Evolutionary conservation across 2,888 invertebrate species (phyloP).

Genomic region (Eupithecia dodoneata): DNA sequence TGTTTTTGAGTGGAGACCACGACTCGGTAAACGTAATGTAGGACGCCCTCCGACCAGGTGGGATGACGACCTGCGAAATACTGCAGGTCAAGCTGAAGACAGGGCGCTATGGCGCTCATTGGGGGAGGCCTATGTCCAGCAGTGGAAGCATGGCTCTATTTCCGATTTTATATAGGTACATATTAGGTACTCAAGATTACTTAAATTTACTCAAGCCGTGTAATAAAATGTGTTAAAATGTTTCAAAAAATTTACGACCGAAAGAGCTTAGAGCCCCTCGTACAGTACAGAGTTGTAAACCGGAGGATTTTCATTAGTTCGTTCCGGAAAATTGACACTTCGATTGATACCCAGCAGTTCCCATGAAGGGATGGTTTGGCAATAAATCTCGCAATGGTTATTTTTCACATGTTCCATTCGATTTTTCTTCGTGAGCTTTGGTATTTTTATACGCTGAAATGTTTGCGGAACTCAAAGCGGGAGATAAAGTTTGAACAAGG

Average conservation of each 20-base stretch:
- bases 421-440: conserved; percentile 25
- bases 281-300: not conserved
- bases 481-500: conserved; percentile 1
- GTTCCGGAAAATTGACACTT: conserved; percentile 38
- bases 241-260: not conserved
- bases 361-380: conserved; percentile 39
- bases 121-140: no score
- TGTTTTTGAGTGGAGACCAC: no score
- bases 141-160: no score
- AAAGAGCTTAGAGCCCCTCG: no score
- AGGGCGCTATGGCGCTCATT: no score
- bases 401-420: conserved; percentile 40
- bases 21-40: no score
- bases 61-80: no score
- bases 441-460: conserved; percentile 5
- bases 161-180: no score
- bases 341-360: conserved; percentile 40
- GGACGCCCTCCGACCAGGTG: no score
- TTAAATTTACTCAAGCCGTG: no score
- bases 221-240: not conserved
- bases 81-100: no score
- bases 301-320: conserved; percentile 36
- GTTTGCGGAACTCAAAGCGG: not conserved
- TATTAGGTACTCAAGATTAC: no score
- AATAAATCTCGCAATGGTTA: conserved; percentile 40